Conservation (phyloP, 2,888 invertebrate species). For the Cyrtodaria siliqua region DNA sequence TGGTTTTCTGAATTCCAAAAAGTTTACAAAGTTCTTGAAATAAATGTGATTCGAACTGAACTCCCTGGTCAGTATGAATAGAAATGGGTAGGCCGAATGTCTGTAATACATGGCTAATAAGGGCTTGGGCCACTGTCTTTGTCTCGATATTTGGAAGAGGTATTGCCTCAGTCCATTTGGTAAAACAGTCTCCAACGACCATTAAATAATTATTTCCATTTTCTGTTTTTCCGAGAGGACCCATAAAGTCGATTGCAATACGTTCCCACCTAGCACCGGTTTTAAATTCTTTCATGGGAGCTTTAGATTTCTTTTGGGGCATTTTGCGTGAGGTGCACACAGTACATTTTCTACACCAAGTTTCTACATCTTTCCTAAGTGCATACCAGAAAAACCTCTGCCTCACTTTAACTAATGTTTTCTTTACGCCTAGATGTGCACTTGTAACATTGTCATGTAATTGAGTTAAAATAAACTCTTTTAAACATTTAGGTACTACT, state of each 20-base stretch:
- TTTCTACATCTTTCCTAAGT: constrained; percentile 25
- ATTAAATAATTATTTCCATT: constrained; percentile 44
- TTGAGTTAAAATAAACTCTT: constrained; percentile 2
- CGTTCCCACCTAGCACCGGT: constrained; percentile 32
- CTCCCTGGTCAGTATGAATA: constrained; percentile 60
- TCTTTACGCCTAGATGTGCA: constrained; percentile 38
- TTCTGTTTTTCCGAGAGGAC: constrained; percentile 31
- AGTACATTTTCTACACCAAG: constrained; percentile 18
- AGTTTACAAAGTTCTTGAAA: constrained; percentile 54
- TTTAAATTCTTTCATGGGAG: constrained; percentile 6
- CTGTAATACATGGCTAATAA: constrained; percentile 37
- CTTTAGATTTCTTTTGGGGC: background rate
- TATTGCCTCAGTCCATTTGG: constrained; percentile 48
- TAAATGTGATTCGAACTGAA: constrained; percentile 49
- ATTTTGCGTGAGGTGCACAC: background rate
- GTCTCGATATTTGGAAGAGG: constrained; percentile 57
- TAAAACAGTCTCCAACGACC: constrained; percentile 57
- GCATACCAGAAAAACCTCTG: constrained; percentile 38
- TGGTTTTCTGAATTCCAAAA: constrained; percentile 48
- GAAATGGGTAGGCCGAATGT: constrained; percentile 52
- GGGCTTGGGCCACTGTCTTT: constrained; percentile 38
- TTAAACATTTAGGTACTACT: constrained; percentile 12
- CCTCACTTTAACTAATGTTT: constrained; percentile 21
- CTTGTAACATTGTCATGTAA: constrained; percentile 11
- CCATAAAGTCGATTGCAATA: constrained; percentile 48